Conservation (phyloP, 2,797 vertebrate genomes). For the Uromys caudimaculatus region DNA sequence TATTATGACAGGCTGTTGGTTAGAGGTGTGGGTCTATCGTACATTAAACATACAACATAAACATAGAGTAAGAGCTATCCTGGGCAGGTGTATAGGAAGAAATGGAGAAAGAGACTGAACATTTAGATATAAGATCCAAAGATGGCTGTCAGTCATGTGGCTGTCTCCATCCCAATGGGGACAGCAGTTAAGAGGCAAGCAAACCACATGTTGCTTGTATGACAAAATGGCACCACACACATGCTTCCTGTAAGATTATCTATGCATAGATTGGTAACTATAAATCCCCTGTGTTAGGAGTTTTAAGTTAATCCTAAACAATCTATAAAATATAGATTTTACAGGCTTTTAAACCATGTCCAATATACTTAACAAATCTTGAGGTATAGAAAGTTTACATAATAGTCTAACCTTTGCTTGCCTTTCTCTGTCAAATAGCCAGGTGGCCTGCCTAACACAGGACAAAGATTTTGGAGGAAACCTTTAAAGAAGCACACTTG, state of each 20-base stretch:
- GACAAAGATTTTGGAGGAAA: background rate
- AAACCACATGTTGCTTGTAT: background rate
- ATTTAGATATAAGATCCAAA: background rate
- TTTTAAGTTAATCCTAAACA: background rate
- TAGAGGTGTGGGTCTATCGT: background rate
- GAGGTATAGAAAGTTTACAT: background rate
- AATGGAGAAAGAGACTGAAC: background rate
- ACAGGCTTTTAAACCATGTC: background rate
- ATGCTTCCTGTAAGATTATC: background rate
- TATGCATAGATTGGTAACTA: background rate
- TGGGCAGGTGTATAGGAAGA: background rate
- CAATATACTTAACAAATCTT: background rate
- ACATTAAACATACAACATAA: background rate
- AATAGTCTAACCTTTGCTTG: background rate
- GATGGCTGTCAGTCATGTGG: too few species aligned
- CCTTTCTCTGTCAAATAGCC: too few species aligned
- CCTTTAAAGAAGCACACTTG: background rate
- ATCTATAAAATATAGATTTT: background rate
- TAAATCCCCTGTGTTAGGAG: background rate
- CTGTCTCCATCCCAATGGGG: background rate
- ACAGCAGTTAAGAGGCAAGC: background rate
- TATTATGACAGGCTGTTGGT: background rate
- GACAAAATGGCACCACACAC: background rate
- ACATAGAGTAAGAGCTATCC: background rate
- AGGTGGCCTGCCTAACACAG: background rate